Evolutionary conservation across 2,797 vertebrate species (phyloP).

Genomic region (Toxotes lorentzi): DNA sequence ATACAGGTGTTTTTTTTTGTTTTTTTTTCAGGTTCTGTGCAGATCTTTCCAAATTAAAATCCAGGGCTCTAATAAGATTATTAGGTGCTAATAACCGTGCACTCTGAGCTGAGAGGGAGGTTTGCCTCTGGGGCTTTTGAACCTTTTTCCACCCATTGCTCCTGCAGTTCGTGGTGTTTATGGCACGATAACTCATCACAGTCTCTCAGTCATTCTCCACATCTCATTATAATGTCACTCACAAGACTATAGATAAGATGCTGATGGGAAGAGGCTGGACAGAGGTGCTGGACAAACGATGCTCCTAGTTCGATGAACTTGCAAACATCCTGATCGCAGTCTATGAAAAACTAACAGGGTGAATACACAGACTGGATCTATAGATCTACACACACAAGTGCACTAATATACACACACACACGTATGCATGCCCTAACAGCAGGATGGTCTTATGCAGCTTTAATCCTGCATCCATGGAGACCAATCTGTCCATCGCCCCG

Average conservation of each 20-base stretch:
- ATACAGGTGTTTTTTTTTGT: background rate
- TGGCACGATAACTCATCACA: background rate
- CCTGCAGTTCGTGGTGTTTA: background rate
- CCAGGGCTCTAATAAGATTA: background rate
- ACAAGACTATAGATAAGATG: background rate
- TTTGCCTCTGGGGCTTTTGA: background rate
- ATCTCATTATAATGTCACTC: background rate
- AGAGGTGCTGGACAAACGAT: background rate
- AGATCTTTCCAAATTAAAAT: background rate
- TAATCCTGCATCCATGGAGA: slow-evolving; percentile 87
- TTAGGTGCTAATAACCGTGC: background rate
- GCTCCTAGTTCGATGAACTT: slow-evolving; percentile 22
- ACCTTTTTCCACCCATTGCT: background rate
- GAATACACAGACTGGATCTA: background rate
- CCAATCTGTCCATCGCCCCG: slow-evolving; percentile 82
- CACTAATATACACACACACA: slow-evolving; percentile 1
- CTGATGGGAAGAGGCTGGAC: background rate
- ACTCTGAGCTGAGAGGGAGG: background rate
- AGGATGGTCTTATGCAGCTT: slow-evolving; percentile 73
- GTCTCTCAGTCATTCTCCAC: background rate
- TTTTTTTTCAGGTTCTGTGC: background rate
- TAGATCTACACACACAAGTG: background rate
- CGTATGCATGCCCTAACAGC: slow-evolving; percentile 52
- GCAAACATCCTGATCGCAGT: slow-evolving; percentile 8
- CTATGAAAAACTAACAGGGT: slow-evolving; percentile 30